phyloP scores from a whole-genome alignment of 1,140 invertebrate species.

The Sweltsa coloradensis region DNA sequence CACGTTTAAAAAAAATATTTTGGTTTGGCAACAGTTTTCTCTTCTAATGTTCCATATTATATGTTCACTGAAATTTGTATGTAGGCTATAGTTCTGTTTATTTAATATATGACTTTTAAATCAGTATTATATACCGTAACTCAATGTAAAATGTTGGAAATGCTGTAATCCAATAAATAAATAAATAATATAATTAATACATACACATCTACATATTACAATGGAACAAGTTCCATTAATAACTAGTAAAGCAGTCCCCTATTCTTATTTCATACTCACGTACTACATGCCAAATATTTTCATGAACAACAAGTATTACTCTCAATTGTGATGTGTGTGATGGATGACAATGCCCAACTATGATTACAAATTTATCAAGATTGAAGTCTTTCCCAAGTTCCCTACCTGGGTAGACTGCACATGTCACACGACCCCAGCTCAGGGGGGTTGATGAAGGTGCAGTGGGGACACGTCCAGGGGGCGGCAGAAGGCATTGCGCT shows the following conservation, averaged over 20 bases:
- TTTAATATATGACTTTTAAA: no score
- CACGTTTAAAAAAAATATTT: no score
- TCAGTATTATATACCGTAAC: no score
- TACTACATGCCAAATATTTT: no score
- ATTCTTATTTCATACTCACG: background rate
- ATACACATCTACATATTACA: slow-evolving; percentile 14
- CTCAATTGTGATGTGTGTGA: no score
- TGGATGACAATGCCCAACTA: no score
- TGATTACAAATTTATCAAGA: background rate
- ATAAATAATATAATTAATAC: background rate
- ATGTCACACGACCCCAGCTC: slow-evolving; percentile 73
- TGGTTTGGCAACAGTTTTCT: no score
- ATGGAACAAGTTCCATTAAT: background rate
- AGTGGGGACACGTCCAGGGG: slow-evolving; percentile 83
- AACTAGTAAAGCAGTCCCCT: background rate
- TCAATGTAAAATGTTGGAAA: background rate
- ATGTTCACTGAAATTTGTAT: no score
- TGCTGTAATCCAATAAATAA: background rate
- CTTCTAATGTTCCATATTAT: no score
- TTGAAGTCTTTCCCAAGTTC: slow-evolving; percentile 5
- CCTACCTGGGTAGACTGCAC: slow-evolving; percentile 73
- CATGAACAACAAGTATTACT: no score
- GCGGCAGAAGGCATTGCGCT: slow-evolving; percentile 26
- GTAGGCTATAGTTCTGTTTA: no score
- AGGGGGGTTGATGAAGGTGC: slow-evolving; percentile 80